phyloP scores from a whole-genome alignment of 2,113 vertebrate species.

The Tenebrosternarchus preto region DNA sequence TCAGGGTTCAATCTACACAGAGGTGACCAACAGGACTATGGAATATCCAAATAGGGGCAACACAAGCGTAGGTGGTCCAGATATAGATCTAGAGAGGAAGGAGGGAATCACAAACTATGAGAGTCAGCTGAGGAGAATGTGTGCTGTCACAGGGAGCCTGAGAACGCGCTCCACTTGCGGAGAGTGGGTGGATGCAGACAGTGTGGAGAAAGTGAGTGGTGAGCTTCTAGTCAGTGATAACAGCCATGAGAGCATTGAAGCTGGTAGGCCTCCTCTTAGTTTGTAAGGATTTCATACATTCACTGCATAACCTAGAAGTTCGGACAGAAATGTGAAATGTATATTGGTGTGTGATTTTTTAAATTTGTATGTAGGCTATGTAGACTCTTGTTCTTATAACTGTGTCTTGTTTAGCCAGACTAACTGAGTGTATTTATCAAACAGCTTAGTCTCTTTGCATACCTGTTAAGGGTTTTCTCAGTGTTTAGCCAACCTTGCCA shows the following conservation, averaged over 20 bases:
- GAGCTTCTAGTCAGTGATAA: slow-evolving; percentile 42
- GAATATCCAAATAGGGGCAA: slow-evolving; percentile 23
- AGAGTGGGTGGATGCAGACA: slow-evolving; percentile 50
- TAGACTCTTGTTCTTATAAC: background rate
- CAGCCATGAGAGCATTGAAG: slow-evolving; percentile 46
- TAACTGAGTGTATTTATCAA: slow-evolving; percentile 34
- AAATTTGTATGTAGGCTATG: no score
- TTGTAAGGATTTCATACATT: background rate
- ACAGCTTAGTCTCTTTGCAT: slow-evolving; percentile 30
- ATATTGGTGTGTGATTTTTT: background rate
- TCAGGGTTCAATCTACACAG: slow-evolving; percentile 7
- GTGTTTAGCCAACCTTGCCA: slow-evolving; percentile 23
- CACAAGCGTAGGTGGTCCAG: slow-evolving; percentile 21
- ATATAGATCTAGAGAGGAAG: slow-evolving; percentile 23
- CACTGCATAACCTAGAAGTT: background rate
- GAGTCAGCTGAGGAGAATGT: slow-evolving; percentile 25
- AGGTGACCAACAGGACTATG: slow-evolving; percentile 11
- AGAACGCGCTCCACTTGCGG: slow-evolving; percentile 8
- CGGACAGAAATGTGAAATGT: background rate
- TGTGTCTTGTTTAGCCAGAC: slow-evolving; percentile 8
- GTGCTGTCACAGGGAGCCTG: slow-evolving; percentile 8
- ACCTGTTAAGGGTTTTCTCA: slow-evolving; percentile 30
- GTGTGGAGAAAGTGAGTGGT: slow-evolving; percentile 54
- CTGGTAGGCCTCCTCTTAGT: slow-evolving; percentile 42
- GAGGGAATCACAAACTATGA: slow-evolving; percentile 15